Percentiles rank a stretch among this genome's conserved stretches.
phyloP scores from a whole-genome alignment of 2,113 vertebrate genomes.

The Vanacampus margaritifer region DNA sequence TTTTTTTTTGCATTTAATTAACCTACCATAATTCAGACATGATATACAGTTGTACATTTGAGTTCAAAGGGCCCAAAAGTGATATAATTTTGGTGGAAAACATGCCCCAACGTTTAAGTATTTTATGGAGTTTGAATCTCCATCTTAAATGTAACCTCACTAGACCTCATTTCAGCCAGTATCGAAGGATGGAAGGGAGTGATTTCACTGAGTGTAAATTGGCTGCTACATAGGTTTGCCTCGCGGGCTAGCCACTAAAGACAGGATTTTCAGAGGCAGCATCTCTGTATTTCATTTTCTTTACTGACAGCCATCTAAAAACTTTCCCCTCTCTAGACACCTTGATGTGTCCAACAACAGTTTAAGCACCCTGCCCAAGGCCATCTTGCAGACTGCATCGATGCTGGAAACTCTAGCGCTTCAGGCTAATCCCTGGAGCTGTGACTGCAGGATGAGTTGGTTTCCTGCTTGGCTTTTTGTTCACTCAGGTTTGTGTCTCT shows the following conservation, averaged over 20 bases:
- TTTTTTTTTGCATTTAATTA: neutral
- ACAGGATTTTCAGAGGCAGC: neutral
- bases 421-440: constrained; percentile 87
- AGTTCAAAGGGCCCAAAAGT: no score
- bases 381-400: constrained; percentile 72
- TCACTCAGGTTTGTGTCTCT: constrained; percentile 71
- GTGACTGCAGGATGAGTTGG: constrained; percentile 83
- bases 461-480: constrained; percentile 76
- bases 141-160: neutral
- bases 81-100: no score
- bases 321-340: constrained; percentile 57
- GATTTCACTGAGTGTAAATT: neutral
- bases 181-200: neutral
- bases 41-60: neutral
- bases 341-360: constrained; percentile 88
- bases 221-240: no score
- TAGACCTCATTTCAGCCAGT: neutral
- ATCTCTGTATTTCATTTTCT: neutral
- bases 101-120: no score
- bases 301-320: neutral
- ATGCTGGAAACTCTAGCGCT: constrained; percentile 85
- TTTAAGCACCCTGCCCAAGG: constrained; percentile 71
- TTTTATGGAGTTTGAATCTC: no score
- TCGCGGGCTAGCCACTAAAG: neutral
- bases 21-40: neutral